phyloP scores from a whole-genome alignment of 1,140 invertebrate species.

The Onthophagus taurus region DNA sequence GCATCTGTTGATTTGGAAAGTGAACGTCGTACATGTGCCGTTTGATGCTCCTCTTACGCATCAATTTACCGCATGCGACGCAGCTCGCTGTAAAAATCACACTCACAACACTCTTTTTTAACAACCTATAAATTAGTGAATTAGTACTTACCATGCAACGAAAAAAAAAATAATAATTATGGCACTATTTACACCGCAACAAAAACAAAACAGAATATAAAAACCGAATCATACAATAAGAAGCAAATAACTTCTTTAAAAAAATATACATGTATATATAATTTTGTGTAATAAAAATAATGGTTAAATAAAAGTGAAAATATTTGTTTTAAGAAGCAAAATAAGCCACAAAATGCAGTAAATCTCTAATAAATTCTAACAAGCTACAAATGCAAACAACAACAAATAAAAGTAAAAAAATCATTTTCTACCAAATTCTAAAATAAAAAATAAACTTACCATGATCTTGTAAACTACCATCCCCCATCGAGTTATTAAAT shows the following conservation, averaged over 20 bases:
- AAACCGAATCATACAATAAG: conserved; percentile 9
- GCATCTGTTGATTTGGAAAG: conserved; percentile 21
- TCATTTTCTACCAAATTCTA: not conserved
- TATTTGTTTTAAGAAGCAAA: not conserved
- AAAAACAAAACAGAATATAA: conserved; percentile 20
- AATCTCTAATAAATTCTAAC: no score
- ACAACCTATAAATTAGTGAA: conserved; percentile 20
- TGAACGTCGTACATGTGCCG: conserved; percentile 28
- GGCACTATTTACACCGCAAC: conserved; percentile 17
- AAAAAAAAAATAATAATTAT: conserved; percentile 16
- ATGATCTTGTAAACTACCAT: conserved; percentile 19
- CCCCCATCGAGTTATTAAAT: not conserved
- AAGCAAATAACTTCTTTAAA: not conserved
- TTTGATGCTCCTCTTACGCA: conserved; percentile 27
- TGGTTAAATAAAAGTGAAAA: no score
- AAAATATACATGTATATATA: not conserved
- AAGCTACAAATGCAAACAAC: no score
- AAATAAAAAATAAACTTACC: conserved; percentile 19
- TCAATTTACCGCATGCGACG: conserved; percentile 25
- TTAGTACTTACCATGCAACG: conserved; percentile 34
- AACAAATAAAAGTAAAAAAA: not conserved
- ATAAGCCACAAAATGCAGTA: not conserved
- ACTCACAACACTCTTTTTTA: conserved; percentile 9
- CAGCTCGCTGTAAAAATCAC: conserved; percentile 25
- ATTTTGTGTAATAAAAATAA: no score